A percentile compares a stretch with the other conserved stretches of the same genome.
phyloP scores from a whole-genome alignment of 1,140 invertebrate genomes.

The Macrotrachela quadricornifera region DNA sequence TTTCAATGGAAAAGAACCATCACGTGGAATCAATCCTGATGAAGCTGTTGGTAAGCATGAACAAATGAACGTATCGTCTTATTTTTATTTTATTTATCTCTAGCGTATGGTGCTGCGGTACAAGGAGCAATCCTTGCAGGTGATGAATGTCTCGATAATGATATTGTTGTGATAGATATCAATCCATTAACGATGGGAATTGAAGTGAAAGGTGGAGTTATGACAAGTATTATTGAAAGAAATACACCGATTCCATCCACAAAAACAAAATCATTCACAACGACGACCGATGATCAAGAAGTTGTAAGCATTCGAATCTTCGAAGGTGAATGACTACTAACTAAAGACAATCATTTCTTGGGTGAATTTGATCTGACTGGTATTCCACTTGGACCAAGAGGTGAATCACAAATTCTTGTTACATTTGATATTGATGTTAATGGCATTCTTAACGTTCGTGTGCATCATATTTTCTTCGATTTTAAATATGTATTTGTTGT shows the following conservation, averaged over 20 bases:
- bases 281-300: constrained; percentile 40
- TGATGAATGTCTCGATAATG: constrained; percentile 12
- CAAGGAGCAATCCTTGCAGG: constrained; percentile 29
- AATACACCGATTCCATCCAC: constrained; percentile 19
- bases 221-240: neutral
- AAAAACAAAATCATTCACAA: constrained; percentile 22
- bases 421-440: neutral
- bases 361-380: constrained; percentile 68
- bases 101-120: constrained; percentile 66
- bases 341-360: constrained; percentile 65
- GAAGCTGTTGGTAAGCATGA: too few species aligned
- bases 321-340: constrained; percentile 77
- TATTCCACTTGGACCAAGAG: constrained; percentile 63
- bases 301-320: constrained; percentile 48
- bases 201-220: neutral
- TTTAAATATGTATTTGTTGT: neutral
- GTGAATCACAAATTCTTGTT: constrained; percentile 48
- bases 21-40: constrained; percentile 35
- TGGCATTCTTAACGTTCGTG: neutral
- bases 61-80: too few species aligned
- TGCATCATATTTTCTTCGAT: neutral
- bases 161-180: constrained; percentile 1
- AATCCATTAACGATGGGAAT: constrained; percentile 9
- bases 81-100: too few species aligned
- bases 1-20: constrained; percentile 13